These are phyloP conservation scores for Xylophagus ater DNA, from an alignment of 2,888 invertebrate genomes.

Conservation along the genomic window DNA sequence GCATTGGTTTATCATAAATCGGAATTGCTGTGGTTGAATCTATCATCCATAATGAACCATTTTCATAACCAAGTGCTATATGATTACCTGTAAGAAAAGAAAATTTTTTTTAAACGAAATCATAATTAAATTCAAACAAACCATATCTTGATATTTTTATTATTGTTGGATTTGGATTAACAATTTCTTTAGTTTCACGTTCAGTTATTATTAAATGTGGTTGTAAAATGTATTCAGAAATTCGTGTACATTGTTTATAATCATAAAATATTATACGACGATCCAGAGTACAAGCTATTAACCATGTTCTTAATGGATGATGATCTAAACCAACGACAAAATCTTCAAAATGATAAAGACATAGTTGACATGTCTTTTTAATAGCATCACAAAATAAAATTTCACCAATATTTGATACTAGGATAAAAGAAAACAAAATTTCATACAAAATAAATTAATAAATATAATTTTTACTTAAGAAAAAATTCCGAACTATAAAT, in stretches of 20 bases:
- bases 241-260: constrained; percentile 2
- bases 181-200: background rate
- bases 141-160: constrained; percentile 6
- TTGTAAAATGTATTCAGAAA: constrained; percentile 5
- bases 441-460: constrained; percentile 18
- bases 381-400: constrained; percentile 43
- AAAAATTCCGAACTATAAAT: constrained; percentile 45
- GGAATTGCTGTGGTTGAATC: constrained; percentile 47
- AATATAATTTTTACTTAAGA: constrained; percentile 40
- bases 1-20: constrained; percentile 39
- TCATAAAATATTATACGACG: constrained; percentile 7
- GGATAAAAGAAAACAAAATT: constrained; percentile 12
- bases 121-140: background rate
- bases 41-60: constrained; percentile 48
- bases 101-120: background rate
- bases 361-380: constrained; percentile 37
- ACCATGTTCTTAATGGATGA: constrained; percentile 44
- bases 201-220: background rate
- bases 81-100: constrained; percentile 38
- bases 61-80: constrained; percentile 47
- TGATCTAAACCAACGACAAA: constrained; percentile 39
- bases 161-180: background rate
- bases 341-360: constrained; percentile 39
- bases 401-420: constrained; percentile 41
- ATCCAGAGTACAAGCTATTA: constrained; percentile 2